A percentile compares a stretch with the other conserved stretches of the same genome.
Evolutionary conservation across 23 tunicate species (phyloP).

Genomic region (Halocynthia roretzi): DNA sequence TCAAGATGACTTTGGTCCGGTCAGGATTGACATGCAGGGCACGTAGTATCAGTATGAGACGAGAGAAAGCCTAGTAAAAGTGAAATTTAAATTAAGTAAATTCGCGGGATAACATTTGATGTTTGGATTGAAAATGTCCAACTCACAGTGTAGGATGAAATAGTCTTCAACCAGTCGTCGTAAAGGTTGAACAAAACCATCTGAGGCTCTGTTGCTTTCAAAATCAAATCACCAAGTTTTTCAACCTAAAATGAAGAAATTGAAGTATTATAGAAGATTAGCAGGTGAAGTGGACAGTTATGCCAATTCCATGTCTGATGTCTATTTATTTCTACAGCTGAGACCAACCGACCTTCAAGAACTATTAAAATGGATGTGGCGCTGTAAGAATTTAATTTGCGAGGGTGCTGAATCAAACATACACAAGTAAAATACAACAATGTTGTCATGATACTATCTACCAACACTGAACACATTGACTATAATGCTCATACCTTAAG

Average conservation of each 20-base stretch:
- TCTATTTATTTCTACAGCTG: background rate
- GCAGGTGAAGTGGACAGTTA: background rate
- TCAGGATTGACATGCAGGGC: conserved; percentile 99
- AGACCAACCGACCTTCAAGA: too few species aligned
- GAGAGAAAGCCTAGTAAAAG: conserved; percentile 85
- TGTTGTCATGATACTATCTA: background rate
- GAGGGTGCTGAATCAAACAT: background rate
- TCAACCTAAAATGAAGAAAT: conserved; percentile 60
- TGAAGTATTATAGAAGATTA: background rate
- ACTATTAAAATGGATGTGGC: too few species aligned
- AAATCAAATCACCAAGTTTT: conserved; percentile 95
- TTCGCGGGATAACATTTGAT: too few species aligned
- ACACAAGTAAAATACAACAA: background rate
- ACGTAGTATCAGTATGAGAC: conserved; percentile 90
- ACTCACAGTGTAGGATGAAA: conserved; percentile 96
- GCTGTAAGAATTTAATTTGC: background rate
- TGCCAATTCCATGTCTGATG: background rate
- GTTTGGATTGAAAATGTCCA: too few species aligned
- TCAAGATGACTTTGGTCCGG: conserved; percentile 98
- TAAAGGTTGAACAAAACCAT: conserved; percentile 99
- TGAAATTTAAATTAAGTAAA: too few species aligned
- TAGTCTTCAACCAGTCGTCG: conserved; percentile 99
- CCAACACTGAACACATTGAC: too few species aligned
- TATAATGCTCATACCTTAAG: conserved; percentile 50
- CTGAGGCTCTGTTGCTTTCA: conserved; percentile 99